Evolutionary conservation across 2,113 vertebrate genomes (phyloP).

Genomic region (Pseudorasbora parva): DNA sequence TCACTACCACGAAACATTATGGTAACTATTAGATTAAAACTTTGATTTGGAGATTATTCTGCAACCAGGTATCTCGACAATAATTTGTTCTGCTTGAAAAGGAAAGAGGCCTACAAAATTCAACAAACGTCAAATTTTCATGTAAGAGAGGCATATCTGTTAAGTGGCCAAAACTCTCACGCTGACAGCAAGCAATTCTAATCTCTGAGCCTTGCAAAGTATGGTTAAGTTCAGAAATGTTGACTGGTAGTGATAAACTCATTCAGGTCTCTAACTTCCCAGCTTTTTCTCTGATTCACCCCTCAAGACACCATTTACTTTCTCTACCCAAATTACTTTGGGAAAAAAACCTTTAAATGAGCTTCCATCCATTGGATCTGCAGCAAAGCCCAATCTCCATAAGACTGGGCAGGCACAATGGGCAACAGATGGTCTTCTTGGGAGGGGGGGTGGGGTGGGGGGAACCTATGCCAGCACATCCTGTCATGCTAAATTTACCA

Average conservation of each 20-base stretch:
- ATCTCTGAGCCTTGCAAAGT: not conserved
- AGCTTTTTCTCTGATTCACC: not conserved
- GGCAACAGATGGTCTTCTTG: constrained; percentile 63
- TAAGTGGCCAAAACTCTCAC: not conserved
- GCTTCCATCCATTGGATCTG: constrained; percentile 51
- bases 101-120: not conserved
- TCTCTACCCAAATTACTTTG: not conserved
- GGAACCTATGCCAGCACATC: constrained; percentile 57
- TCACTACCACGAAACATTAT: not conserved
- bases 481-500: constrained; percentile 67
- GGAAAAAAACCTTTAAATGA: constrained; percentile 44
- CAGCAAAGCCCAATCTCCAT: constrained; percentile 52
- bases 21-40: not conserved
- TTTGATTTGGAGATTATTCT: not conserved
- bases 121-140: not conserved
- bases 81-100: too few species aligned
- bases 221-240: not conserved
- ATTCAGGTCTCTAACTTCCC: not conserved
- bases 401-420: constrained; percentile 59
- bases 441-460: not conserved
- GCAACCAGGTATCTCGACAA: not conserved
- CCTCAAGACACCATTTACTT: not conserved
- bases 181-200: not conserved
- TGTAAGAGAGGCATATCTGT: not conserved
- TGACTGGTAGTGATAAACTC: not conserved